Base-by-base conservation (phyloP, 2,797 vertebrate genomes). In the Todus mexicanus region DNA sequence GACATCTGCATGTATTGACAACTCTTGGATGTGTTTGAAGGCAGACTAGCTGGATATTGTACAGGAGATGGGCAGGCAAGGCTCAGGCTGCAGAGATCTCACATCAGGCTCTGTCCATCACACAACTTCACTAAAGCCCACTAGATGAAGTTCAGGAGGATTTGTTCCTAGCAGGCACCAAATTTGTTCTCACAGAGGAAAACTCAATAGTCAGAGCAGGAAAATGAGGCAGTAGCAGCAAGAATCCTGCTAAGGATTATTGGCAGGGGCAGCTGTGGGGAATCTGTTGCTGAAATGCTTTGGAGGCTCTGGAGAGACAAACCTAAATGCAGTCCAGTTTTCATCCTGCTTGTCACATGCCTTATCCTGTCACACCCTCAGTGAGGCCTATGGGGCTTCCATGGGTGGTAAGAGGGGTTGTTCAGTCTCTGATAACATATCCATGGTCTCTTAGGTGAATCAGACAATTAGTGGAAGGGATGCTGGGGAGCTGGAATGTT, bases 91-190 rank as follows among this genome's bases (percentile, higher is more conserved):
- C 12, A 51, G 53, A 66, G 69, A 51, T 43, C 33, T 70, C 65
- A 25, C 0, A 0, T 86, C 35, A 50, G 38, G 29, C 63, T 86
- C 1, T 2, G 40, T 22, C 68, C 2, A 1, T 72, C 40, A 35
- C 7, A 71, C 16, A 89, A 4, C 42, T 65, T 50, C 22, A 35
- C 61, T 77, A 15, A 72, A 78, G 15, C n/a, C 45, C 51, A 51
- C 9, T 22, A 59, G 70, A 61, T 38, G 45, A 78, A 53, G 31
- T 74, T 66, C 63, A 63, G 53, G 51, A 89, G 35, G 38, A 72
- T 72, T 90, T 88, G 22, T 74, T 91, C 37, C 48, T 77, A 74
- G 61, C 20, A 71, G 54, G 63, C 40, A 74, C 42, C 21, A 61
- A 17, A 68, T 87, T 77, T 79, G 16, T 88, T 70, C 37, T 87